phyloP scores from a whole-genome alignment of 1,140 invertebrate genomes.

The Centruroides vittatus region DNA sequence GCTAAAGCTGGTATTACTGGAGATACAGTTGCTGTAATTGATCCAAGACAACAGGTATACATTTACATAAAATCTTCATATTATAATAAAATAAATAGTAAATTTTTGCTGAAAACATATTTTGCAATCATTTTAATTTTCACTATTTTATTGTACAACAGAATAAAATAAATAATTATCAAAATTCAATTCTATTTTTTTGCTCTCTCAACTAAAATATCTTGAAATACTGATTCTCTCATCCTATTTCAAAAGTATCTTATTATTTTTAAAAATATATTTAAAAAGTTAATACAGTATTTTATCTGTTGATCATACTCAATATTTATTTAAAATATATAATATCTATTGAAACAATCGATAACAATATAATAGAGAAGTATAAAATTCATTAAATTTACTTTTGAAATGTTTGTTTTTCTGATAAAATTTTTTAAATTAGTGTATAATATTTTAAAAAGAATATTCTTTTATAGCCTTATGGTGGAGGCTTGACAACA shows the following conservation, averaged over 20 bases:
- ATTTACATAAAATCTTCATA: not conserved
- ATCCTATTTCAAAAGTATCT: no score
- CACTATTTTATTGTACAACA: no score
- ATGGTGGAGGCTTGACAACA: conserved; percentile 17
- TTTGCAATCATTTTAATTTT: not conserved
- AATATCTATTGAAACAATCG: no score
- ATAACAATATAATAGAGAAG: no score
- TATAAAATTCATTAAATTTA: no score
- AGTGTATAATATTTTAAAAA: not conserved
- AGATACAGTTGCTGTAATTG: conserved; percentile 62
- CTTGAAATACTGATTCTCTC: no score
- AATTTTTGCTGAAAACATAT: not conserved
- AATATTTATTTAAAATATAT: no score
- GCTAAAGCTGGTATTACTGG: conserved; percentile 61
- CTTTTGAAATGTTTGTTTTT: no score
- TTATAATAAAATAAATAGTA: not conserved
- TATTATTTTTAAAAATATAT: no score
- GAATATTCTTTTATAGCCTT: conserved; percentile 3
- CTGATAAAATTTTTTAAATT: no score
- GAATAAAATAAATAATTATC: not conserved
- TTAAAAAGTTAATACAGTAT: no score
- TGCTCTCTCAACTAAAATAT: not conserved
- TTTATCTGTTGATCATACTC: no score
- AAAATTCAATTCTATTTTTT: not conserved
- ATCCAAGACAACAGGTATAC: conserved; percentile 48